Evolutionary conservation across 2,888 invertebrate species (phyloP).

Genomic region (Cerastis rubricosa): DNA sequence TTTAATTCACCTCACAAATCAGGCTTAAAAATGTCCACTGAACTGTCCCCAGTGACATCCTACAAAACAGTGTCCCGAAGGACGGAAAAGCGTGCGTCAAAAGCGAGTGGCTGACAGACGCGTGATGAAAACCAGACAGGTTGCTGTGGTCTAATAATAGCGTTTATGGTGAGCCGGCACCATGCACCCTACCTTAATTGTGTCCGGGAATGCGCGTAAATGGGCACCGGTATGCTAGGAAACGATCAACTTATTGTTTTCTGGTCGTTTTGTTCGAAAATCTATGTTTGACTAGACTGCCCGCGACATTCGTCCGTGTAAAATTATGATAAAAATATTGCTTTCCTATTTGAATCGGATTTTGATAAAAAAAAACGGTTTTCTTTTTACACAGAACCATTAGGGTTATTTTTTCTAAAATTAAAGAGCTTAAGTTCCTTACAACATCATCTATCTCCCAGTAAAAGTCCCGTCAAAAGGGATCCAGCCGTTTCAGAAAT

Average conservation of each 20-base stretch:
- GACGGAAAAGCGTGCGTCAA: slow-evolving; percentile 45
- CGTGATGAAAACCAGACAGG: slow-evolving; percentile 74
- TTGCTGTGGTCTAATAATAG: slow-evolving; percentile 72
- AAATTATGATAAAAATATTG: too few relatives aligned
- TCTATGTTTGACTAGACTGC: neutral
- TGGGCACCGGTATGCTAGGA: slow-evolving; percentile 12
- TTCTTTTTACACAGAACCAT: too few relatives aligned
- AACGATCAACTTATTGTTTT: slow-evolving; percentile 14
- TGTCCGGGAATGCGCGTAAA: slow-evolving; percentile 39
- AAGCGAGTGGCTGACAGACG: slow-evolving; percentile 53
- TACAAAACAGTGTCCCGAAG: slow-evolving; percentile 16
- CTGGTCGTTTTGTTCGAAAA: slow-evolving; percentile 10
- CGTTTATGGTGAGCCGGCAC: slow-evolving; percentile 55
- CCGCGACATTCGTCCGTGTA: too few relatives aligned
- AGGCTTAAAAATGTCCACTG: neutral
- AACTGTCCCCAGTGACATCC: slow-evolving; percentile 36
- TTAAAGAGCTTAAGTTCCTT: too few relatives aligned
- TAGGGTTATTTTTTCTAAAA: too few relatives aligned
- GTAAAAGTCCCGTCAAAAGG: too few relatives aligned
- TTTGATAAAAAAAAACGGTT: too few relatives aligned
- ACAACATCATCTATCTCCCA: too few relatives aligned
- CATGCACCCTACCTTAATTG: slow-evolving; percentile 53
- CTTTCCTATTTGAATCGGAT: too few relatives aligned
- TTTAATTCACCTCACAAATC: neutral
- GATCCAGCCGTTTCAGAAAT: too few relatives aligned